A percentile compares a stretch with the other conserved stretches of the same genome.
phyloP scores from a whole-genome alignment of 1,140 invertebrate genomes.

The Lucilia sericata region DNA sequence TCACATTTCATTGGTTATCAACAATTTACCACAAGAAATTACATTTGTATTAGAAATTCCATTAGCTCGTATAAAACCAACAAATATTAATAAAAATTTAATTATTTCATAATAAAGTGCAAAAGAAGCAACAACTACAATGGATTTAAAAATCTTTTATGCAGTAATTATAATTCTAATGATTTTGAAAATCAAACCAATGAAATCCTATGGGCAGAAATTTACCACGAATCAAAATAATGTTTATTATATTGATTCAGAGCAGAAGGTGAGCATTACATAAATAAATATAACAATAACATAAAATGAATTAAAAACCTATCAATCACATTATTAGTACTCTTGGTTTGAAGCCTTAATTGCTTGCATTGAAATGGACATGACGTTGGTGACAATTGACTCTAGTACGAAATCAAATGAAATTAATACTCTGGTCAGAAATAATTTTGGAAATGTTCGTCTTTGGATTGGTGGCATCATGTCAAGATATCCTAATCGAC shows the following conservation, averaged over 20 bases:
- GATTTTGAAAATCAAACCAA: too few species aligned
- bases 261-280: neutral
- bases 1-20: too few species aligned
- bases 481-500: neutral
- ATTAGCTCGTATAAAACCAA: too few species aligned
- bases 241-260: neutral
- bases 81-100: too few species aligned
- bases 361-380: neutral
- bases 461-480: slow-evolving; percentile 13
- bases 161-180: too few species aligned
- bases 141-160: too few species aligned
- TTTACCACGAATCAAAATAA: neutral
- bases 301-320: too few species aligned
- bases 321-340: neutral
- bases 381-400: neutral
- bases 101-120: too few species aligned
- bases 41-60: too few species aligned
- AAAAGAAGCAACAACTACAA: too few species aligned
- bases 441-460: neutral
- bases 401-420: neutral
- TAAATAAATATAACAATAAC: neutral
- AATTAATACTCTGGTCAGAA: neutral
- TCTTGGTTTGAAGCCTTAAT: neutral
- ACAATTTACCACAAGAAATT: too few species aligned
- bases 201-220: too few species aligned